phyloP scores from a whole-genome alignment of 2,797 vertebrate genomes.

The Paratrypauchen microcephalus region DNA sequence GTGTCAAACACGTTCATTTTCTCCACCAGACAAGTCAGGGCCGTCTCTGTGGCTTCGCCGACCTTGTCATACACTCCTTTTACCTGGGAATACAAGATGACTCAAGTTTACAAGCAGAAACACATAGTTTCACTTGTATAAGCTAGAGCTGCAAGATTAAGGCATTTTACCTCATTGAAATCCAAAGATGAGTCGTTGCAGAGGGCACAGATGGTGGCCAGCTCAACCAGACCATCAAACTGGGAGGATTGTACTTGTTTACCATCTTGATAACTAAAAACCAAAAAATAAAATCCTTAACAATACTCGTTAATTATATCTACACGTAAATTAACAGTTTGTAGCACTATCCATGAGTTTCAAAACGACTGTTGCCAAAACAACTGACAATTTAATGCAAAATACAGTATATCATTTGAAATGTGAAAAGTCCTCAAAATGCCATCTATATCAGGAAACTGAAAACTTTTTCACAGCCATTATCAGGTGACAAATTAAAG shows the following conservation, averaged over 20 bases:
- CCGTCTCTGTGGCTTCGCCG: constrained; percentile 91
- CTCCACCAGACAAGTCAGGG: constrained; percentile 89
- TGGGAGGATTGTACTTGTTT: constrained; percentile 84
- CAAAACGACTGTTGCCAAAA: too few species aligned
- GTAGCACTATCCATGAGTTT: too few species aligned
- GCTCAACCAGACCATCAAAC: constrained; percentile 88
- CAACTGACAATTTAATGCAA: too few species aligned
- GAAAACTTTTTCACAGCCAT: too few species aligned
- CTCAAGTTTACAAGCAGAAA: neutral
- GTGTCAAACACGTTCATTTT: constrained; percentile 96
- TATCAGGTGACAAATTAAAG: neutral
- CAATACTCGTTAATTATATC: too few species aligned
- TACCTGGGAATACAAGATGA: constrained; percentile 59
- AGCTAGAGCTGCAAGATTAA: neutral
- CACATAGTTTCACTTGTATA: neutral
- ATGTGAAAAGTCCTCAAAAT: too few species aligned
- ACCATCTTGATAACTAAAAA: constrained; percentile 85
- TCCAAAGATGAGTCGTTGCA: constrained; percentile 95
- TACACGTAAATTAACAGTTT: too few species aligned
- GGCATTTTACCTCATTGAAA: constrained; percentile 84
- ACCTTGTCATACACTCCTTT: constrained; percentile 93
- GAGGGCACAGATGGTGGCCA: constrained; percentile 92
- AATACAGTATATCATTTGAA: too few species aligned
- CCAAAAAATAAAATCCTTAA: neutral
- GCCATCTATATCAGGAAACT: too few species aligned